A percentile compares a stretch with the other conserved stretches of the same genome.
These are phyloP conservation scores for Pinna nobilis DNA, from an alignment of 1,140 invertebrate species.

Conservation along the genomic window DNA sequence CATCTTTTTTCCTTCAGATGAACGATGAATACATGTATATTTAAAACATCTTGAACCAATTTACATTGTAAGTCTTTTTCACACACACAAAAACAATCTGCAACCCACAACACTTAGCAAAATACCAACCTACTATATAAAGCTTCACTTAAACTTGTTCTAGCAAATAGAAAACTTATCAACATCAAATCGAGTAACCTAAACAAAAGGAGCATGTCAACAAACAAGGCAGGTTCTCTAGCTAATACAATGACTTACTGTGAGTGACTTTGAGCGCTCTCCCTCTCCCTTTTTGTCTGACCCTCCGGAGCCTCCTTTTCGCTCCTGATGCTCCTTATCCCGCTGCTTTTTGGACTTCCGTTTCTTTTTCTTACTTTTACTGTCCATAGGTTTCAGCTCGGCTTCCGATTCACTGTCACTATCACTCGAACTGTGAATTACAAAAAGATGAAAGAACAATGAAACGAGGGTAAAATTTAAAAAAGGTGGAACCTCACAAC, in stretches of 20 bases:
- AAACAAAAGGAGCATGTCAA: neutral
- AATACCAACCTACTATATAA: neutral
- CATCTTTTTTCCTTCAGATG: neutral
- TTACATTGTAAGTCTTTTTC: neutral
- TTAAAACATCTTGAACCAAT: neutral
- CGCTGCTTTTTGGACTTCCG: slow-evolving; percentile 67
- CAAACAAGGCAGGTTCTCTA: neutral
- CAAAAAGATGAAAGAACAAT: too few relatives aligned
- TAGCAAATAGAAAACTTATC: neutral
- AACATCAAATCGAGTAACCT: too few relatives aligned
- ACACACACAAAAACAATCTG: neutral
- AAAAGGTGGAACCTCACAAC: too few relatives aligned
- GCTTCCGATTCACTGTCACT: slow-evolving; percentile 73
- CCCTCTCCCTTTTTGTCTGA: slow-evolving; percentile 43
- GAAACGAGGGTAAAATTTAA: too few relatives aligned
- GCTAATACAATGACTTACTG: slow-evolving; percentile 18
- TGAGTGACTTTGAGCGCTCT: slow-evolving; percentile 33
- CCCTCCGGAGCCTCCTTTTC: slow-evolving; percentile 49
- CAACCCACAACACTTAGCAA: neutral
- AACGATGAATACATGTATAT: neutral
- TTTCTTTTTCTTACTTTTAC: slow-evolving; percentile 68
- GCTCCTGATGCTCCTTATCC: slow-evolving; percentile 57
- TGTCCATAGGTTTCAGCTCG: slow-evolving; percentile 63
- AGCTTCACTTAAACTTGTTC: neutral
- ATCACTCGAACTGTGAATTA: slow-evolving; percentile 72